Evolutionary conservation across 2,888 invertebrate species (phyloP), one percentile per base, ranked within the genome.

Genomic region (Ophion slaviceki): DNA sequence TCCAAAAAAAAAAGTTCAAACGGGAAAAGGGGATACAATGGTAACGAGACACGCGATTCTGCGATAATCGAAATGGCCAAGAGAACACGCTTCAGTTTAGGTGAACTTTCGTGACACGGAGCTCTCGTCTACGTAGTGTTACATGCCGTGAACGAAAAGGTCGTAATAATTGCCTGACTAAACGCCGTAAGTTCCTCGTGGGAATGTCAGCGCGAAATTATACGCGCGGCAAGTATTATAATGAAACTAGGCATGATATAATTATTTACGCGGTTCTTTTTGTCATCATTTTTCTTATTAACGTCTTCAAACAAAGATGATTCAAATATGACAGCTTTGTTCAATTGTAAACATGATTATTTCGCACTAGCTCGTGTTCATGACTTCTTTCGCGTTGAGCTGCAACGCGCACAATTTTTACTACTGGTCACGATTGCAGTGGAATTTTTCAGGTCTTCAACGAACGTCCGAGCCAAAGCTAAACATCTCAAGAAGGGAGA

Each of bases 11-110:
- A 32, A 32, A 32, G 59, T 40, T 28, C 45, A 24, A 47, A 45
- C n/a, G 14, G 40, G 11, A 74, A 53, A 45, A 53, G 6, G 45
- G 2, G 32, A 57, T 57, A 40, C 17, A 75, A 75, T 53, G 47
- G 20, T 66, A 57, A 45, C 24, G 66, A 28, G 53, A 40, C 83
- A 83, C 74, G 79, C 83, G 68, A 79, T 75, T 79, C 64, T 40
- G 68, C 36, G 62, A 75, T 75, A 79, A 83, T 70, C 74, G 57
- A 74, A 74, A 40, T 68, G 61, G 40, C 17, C 64, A n/a, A 62
- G 36, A 76, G 62, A 32, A 67, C 59, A 32, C 17, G 59, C 11
- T 40, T 40, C 57, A 14, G 20, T 62, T 66, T 24, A 32, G 32
- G 20, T 61, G 77, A 40, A 76, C 53, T 62, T 64, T 57, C 70